Evolutionary conservation across 1,140 invertebrate species (phyloP), one percentile per base, ranked within the genome.

Genomic region (Copidosoma floridanum): DNA sequence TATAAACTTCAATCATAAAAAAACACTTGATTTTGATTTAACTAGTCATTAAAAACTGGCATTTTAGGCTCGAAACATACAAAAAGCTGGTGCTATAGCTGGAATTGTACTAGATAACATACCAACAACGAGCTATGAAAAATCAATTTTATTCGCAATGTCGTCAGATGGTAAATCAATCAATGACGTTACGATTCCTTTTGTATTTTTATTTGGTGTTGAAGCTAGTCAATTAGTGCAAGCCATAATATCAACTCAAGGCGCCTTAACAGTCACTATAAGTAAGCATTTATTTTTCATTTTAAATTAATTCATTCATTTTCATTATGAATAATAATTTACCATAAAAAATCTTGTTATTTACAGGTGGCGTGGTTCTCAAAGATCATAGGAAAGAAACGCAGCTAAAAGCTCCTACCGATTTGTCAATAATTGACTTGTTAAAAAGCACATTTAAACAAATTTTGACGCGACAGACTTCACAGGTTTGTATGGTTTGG

Each of bases 101-200:
- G 90, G 90, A 24, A 93, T 99, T 68, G 88, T 97, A 7, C 80
- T 97, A 61, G 95, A 98, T 78, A 95, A 97, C 77, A 84, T 87
- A 29, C 80, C 84, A 16, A 89, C 86, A 21, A 89, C 89, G 18
- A 89, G 86, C 44, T 84, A 87, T 16, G 82, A 86, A 20, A 86
- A 81, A 20, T 88, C 90, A 1, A 87, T 91, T 0, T 85, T 96
- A 80, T 98, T 98, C 82, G 92, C 93, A 2, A 98, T 99, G 95
- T 96, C 93, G 10, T 94, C 94, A 2, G 94, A 97, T 81, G 94
- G 93, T 1, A 76, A 74, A 41, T 69, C 70, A 40, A 86, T 82
- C 8, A 87, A 92, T 70, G 92, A 98, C 74, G 88, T 98, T 1
- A 85, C 79, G 47, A 97, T 98, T 71, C 94, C 95, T 0, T 84